A percentile compares a stretch with the other conserved stretches of the same genome.
phyloP scores from a whole-genome alignment of 2,113 vertebrate genomes.

The Cyanocitta stelleri region DNA sequence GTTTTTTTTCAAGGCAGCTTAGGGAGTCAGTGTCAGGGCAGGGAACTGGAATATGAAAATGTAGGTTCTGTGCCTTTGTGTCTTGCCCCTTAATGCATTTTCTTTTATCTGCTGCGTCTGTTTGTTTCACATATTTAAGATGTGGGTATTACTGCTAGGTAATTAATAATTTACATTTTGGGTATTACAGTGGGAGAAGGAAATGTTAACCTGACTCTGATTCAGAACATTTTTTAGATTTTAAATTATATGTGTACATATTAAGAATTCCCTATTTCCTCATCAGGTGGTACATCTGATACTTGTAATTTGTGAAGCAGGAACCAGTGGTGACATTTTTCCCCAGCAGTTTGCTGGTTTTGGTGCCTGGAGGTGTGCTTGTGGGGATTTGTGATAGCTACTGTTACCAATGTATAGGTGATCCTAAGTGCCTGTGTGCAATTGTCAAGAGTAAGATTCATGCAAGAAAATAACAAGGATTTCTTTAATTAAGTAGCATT shows the following conservation, averaged over 20 bases:
- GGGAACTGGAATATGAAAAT: not conserved
- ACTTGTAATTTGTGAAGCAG: not conserved
- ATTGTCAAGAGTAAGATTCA: not conserved
- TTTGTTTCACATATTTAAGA: not conserved
- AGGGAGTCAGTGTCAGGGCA: not conserved
- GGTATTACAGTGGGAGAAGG: not conserved
- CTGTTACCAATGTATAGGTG: not conserved
- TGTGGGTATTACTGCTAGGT: not conserved
- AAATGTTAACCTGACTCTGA: not conserved
- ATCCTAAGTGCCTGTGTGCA: not conserved
- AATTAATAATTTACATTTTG: not conserved
- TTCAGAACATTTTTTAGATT: not conserved
- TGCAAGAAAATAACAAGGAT: not conserved
- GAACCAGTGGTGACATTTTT: not conserved
- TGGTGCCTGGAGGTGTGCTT: not conserved
- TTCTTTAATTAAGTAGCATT: not conserved
- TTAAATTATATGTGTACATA: not conserved
- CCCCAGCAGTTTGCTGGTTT: not conserved
- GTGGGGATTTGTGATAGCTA: not conserved
- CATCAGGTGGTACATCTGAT: not conserved
- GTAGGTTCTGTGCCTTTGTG: not conserved
- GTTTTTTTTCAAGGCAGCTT: not conserved
- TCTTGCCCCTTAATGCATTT: not conserved
- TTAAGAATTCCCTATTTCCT: not conserved
- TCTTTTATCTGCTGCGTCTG: not conserved